Base-by-base conservation (phyloP, 1,140 invertebrate genomes). In the Samia ricini region DNA sequence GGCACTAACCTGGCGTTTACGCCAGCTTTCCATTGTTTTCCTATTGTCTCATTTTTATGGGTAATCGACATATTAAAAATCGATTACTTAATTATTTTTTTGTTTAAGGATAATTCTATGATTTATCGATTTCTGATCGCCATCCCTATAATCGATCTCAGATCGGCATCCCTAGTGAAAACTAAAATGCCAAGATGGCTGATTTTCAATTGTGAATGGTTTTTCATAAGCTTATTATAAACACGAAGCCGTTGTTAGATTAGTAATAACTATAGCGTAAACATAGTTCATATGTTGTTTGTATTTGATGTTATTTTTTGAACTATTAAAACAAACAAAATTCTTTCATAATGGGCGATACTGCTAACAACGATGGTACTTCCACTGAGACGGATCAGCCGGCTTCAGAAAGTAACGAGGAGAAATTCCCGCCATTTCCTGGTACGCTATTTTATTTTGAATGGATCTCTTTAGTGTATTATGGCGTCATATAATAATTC, bases 391-490 rank as follows among this genome's bases (percentile, higher is more conserved):
- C 71, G 7, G 83, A 85, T 74, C 85, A 85, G 86, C 86, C 86
- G 86, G 86, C 79, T 78, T 49, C 60, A 71, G 62, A 57, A 52
- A 65, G 64, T 63, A 76, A 79, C 50, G 70, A 77, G 64, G 67
- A 81, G 60, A 66, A 76, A 75, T 87, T 89, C 83, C 86, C 86
- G 83, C 83, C 83, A 63, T 87, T 87, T 72, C 80, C 84, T 63
- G 83, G 86, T 89, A 71, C 33, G 15, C 33, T 42, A 42, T 42
- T 42, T 15, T 59, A 51, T 24, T 29, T 54, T 51, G 21, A 22
- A 60, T 52, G 26, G 22, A 3, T 52, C 48, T 19, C 12, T 4
- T 29, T 48, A 56, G n/a, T 33, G 7, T 12, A 10, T 56, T 29
- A 33, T 29, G 4, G 18, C 10, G 1, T 29, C 19, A 20, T 18